Conservation (phyloP, 2,888 invertebrate genomes). For the Caenorhabditis japonica region DNA sequence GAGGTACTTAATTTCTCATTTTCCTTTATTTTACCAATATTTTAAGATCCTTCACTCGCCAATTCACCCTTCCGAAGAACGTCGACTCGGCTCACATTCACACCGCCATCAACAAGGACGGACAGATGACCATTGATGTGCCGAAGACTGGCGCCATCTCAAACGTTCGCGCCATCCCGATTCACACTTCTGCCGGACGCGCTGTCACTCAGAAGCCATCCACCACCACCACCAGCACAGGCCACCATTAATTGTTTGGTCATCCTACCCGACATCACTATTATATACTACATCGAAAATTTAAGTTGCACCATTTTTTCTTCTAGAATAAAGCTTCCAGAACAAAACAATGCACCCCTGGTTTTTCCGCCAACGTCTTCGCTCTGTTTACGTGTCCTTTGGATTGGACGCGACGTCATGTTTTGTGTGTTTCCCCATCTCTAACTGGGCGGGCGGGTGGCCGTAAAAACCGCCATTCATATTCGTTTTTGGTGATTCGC, state of each 20-base stretch:
- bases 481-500: constrained; percentile 45
- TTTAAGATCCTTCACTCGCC: constrained; percentile 57
- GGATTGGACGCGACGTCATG: constrained; percentile 28
- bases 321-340: constrained; percentile 3
- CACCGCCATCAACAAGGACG: constrained; percentile 33
- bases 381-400: constrained; percentile 35
- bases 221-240: constrained; percentile 7
- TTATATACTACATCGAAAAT: too few relatives aligned
- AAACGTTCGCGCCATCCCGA: constrained; percentile 27
- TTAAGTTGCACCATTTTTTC: neutral
- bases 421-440: constrained; percentile 5
- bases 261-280: too few relatives aligned
- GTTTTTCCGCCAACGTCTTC: neutral
- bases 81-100: constrained; percentile 49
- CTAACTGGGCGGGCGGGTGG: constrained; percentile 25
- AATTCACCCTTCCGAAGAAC: constrained; percentile 52
- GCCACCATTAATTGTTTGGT: constrained; percentile 16
- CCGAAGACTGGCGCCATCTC: constrained; percentile 31
- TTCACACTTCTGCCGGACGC: constrained; percentile 22
- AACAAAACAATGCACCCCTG: too few relatives aligned
- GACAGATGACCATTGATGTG: constrained; percentile 53
- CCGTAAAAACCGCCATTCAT: constrained; percentile 46
- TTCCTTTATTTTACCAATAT: neutral
- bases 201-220: constrained; percentile 39
- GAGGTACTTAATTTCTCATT: constrained; percentile 26